Evolutionary conservation across 1,140 invertebrate species (phyloP).

Genomic region (Plodia interpunctella): DNA sequence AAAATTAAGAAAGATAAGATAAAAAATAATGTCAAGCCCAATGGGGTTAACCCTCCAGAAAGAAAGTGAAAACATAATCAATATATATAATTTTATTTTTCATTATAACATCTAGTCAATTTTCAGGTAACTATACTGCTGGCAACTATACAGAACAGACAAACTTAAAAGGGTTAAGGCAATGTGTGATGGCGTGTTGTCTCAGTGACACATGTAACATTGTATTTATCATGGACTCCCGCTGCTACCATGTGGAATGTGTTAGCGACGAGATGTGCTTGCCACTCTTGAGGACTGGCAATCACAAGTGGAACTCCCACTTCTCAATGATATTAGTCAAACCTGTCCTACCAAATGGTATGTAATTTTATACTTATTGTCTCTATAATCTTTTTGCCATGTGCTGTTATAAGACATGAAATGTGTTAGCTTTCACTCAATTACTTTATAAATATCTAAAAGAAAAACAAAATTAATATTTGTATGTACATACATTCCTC

Average conservation of each 20-base stretch:
- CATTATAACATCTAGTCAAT: background rate
- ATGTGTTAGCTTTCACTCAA: too few relatives aligned
- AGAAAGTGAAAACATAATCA: too few relatives aligned
- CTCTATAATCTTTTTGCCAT: background rate
- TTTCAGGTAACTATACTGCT: conserved; percentile 78
- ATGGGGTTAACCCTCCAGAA: too few relatives aligned
- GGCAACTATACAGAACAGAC: conserved; percentile 80
- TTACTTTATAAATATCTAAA: too few relatives aligned
- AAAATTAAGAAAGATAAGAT: too few relatives aligned
- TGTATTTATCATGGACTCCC: conserved; percentile 85
- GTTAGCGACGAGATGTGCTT: conserved; percentile 82
- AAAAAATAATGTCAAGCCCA: too few relatives aligned
- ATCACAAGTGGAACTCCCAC: conserved; percentile 76
- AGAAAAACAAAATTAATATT: too few relatives aligned
- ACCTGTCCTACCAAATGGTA: conserved; percentile 73
- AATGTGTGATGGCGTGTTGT: conserved; percentile 87
- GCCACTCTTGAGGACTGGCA: conserved; percentile 79
- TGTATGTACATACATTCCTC: too few relatives aligned
- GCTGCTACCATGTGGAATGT: conserved; percentile 88
- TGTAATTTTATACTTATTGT: conserved; percentile 10
- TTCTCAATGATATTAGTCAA: conserved; percentile 87
- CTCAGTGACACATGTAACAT: conserved; percentile 83
- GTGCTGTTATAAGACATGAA: too few relatives aligned
- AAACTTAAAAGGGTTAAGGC: conserved; percentile 75
- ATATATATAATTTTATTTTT: too few relatives aligned